Conservation (phyloP, 2,888 invertebrate species). For the Camptogramma bilineatum region DNA sequence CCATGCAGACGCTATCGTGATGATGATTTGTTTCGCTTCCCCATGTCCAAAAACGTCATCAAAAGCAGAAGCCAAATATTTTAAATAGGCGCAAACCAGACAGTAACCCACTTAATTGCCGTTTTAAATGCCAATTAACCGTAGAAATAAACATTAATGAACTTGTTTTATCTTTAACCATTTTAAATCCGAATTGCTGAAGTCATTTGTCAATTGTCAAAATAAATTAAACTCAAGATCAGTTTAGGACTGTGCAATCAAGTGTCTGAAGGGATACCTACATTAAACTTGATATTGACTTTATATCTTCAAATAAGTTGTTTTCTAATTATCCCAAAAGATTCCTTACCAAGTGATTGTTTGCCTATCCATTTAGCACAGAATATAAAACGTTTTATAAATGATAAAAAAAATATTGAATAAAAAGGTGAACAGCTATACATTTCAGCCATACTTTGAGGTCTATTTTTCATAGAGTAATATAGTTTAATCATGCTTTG, state of each 20-base stretch:
- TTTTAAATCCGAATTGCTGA: constrained; percentile 20
- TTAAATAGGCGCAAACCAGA: background rate
- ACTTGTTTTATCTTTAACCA: constrained; percentile 4
- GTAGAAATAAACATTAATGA: constrained; percentile 12
- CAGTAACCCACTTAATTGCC: constrained; percentile 4
- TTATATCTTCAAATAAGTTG: no score
- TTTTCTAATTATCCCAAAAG: no score
- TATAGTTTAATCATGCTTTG: background rate
- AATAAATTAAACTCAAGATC: constrained; percentile 19
- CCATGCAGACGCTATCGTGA: no score
- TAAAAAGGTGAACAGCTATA: background rate
- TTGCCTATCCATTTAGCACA: no score
- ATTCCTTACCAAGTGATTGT: no score
- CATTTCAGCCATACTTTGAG: no score
- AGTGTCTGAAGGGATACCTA: no score
- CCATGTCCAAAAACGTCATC: background rate
- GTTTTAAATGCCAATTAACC: constrained; percentile 18
- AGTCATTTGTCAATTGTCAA: constrained; percentile 13
- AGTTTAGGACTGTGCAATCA: background rate
- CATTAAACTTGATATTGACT: no score
- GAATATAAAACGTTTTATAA: no score
- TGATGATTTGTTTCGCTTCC: no score
- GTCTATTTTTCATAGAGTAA: background rate
- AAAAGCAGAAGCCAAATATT: no score
- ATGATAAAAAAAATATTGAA: background rate